Base-by-base conservation (phyloP, 2,797 vertebrate genomes). In the Tragelaphus oryx region DNA sequence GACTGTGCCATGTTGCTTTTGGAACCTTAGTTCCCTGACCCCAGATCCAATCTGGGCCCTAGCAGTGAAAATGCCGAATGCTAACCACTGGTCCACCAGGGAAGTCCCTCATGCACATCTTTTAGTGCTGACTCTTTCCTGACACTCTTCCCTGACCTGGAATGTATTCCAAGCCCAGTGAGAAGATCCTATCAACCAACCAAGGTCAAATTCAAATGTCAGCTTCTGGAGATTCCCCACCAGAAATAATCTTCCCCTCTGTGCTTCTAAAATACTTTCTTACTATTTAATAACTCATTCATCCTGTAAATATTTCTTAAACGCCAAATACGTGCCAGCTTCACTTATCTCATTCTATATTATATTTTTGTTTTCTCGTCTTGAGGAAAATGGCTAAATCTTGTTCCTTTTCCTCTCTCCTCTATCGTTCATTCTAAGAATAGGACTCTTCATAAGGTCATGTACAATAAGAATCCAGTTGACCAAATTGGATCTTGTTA, bases 241-340 rank as follows among this genome's bases (percentile, higher is more conserved):
- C 84, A 95, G 85, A 92, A 89, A 59, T 59, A 60, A 82, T 86
- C 9, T 6, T 83, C 52, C 91, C 41, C 37, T 68, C 16, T 52
- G 12, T 59, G 44, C 46, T 78, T 91, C 62, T 88, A 46, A 87
- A 60, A 52, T 84, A 30, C 59, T 93, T 88, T 93, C 54, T 88
- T 81, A 65, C 10, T 5, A 59, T 76, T 57, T 84, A 85, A 96
- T 76, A n/a, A 71, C 44, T 87, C 24, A 12, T 62, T 62, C n/a
- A 37, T 81, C 76, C 44, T 68, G 37, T 81, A 86, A 93, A 46
- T 44, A 87, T 79, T 90, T 90, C 62, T 65, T 44, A 41, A 92
- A 50, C 44, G 89, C 22, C 26, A 82, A 91, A 60, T 48, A 46
- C 9, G 11, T 78, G 54, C 28, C n/a, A 54, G 37, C 14, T 62